Evolutionary conservation across 2,888 invertebrate species (phyloP).

Genomic region (Drosophila peninsularis): DNA sequence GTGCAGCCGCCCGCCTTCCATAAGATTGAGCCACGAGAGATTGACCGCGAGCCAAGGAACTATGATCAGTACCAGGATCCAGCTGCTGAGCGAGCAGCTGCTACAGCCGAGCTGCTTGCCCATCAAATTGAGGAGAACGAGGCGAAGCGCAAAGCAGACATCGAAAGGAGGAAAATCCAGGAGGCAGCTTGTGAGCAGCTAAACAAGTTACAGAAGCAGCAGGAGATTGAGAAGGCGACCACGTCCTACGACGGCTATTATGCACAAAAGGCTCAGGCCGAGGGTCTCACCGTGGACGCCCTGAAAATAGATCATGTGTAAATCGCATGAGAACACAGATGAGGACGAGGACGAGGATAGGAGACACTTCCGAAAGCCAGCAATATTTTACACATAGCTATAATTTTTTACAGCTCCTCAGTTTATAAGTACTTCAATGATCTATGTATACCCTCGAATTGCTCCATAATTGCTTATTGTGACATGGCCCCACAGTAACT

Average conservation of each 20-base stretch:
- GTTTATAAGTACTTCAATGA: conserved; percentile 47
- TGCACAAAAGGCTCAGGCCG: conserved; percentile 72
- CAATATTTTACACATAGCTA: conserved; percentile 56
- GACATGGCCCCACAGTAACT: conserved; percentile 28
- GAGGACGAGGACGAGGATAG: neutral
- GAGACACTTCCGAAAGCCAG: conserved; percentile 39
- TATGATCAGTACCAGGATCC: conserved; percentile 76
- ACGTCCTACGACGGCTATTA: conserved; percentile 74
- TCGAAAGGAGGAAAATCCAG: conserved; percentile 77
- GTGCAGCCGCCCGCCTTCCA: conserved; percentile 55
- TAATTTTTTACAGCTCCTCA: conserved; percentile 51
- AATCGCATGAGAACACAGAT: conserved; percentile 2
- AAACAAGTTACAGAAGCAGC: conserved; percentile 70
- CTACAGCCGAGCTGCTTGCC: conserved; percentile 78
- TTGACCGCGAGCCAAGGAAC: conserved; percentile 64
- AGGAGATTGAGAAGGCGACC: conserved; percentile 74
- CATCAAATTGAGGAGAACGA: conserved; percentile 81
- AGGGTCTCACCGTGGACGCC: conserved; percentile 66
- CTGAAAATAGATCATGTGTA: conserved; percentile 74
- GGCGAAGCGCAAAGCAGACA: conserved; percentile 76
- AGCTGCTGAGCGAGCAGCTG: conserved; percentile 73
- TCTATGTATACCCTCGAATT: conserved; percentile 48
- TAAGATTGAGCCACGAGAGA: conserved; percentile 61
- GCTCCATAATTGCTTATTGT: conserved; percentile 45
- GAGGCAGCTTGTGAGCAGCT: conserved; percentile 80